These are phyloP conservation scores for Nesospiza acunhae DNA, from an alignment of 2,113 vertebrate genomes.

Conservation along the genomic window DNA sequence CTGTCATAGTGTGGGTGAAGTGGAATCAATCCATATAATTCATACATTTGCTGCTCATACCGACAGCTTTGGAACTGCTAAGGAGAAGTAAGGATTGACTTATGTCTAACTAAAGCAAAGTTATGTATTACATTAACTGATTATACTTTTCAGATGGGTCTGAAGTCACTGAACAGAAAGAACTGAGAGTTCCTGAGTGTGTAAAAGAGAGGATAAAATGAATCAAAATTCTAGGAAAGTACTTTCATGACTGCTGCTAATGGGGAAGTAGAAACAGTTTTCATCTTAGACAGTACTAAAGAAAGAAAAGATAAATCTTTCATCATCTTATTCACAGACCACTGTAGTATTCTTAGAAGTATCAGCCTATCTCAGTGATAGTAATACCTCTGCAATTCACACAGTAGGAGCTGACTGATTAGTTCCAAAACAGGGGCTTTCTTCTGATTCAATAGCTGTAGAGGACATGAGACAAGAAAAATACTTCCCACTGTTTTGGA, in stretches of 20 bases:
- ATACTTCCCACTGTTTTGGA: background rate
- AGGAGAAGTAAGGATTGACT: background rate
- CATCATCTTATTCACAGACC: background rate
- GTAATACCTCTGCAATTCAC: background rate
- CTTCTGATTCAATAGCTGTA: background rate
- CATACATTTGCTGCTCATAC: conserved; percentile 4
- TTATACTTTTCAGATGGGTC: background rate
- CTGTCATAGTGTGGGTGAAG: conserved; percentile 37
- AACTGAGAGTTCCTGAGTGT: background rate
- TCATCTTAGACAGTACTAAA: background rate
- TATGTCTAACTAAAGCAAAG: background rate
- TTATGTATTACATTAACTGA: background rate
- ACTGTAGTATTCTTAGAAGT: background rate
- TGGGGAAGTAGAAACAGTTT: background rate
- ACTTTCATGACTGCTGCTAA: background rate
- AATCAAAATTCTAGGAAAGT: background rate
- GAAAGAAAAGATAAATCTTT: background rate
- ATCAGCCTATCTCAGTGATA: background rate
- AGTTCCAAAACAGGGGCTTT: background rate
- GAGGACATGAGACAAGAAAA: background rate
- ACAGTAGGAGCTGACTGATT: background rate
- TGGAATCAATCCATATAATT: conserved; percentile 29
- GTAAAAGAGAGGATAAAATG: background rate
- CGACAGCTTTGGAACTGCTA: background rate
- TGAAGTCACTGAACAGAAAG: background rate